Conservation (phyloP, 2,888 invertebrate genomes). For the Epinotia brunnichana region DNA sequence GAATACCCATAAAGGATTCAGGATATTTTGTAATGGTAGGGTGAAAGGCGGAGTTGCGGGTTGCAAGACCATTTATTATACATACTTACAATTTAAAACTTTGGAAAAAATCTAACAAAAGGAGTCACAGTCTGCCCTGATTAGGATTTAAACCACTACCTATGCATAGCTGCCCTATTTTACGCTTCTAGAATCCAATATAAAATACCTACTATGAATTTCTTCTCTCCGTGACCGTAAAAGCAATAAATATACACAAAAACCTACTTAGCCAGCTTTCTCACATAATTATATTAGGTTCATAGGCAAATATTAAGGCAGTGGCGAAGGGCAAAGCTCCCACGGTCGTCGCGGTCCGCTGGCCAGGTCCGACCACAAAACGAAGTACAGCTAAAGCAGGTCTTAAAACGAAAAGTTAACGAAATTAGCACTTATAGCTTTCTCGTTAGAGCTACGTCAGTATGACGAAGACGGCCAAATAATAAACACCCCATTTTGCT, state of each 20-base stretch:
- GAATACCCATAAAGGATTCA: too few relatives aligned
- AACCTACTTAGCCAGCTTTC: constrained; percentile 31
- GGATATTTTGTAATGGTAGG: too few relatives aligned
- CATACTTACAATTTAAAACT: too few relatives aligned
- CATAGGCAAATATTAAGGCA: constrained; percentile 42
- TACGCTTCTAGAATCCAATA: background rate
- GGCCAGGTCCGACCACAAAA: constrained; percentile 27
- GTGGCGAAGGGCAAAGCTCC: constrained; percentile 40
- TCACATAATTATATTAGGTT: constrained; percentile 40
- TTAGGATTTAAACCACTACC: background rate
- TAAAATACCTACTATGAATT: background rate
- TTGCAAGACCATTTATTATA: too few relatives aligned
- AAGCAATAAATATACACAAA: constrained; percentile 22
- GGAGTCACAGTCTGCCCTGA: background rate
- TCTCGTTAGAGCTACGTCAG: background rate
- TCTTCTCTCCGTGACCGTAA: background rate
- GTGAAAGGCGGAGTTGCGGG: too few relatives aligned
- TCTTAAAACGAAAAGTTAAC: background rate
- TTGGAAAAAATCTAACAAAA: background rate
- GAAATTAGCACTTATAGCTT: background rate
- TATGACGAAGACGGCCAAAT: background rate
- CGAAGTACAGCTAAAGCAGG: background rate
- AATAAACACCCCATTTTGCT: constrained; percentile 20
- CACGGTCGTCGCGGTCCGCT: constrained; percentile 35
- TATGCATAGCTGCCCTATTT: background rate